phyloP scores from a whole-genome alignment of 2,888 invertebrate species.

The Rhynchonema sp. region DNA sequence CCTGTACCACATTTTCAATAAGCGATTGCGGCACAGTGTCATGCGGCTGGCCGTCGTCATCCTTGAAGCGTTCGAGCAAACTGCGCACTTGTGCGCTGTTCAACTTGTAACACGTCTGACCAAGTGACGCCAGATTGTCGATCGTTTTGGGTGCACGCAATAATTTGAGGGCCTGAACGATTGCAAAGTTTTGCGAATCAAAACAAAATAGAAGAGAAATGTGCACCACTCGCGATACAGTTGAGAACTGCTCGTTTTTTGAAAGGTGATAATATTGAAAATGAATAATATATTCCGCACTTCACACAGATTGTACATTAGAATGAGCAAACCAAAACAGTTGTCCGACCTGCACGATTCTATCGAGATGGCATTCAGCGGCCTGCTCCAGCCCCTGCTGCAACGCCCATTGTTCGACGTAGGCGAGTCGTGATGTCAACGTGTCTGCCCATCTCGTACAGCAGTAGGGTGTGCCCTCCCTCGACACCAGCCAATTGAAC shows the following conservation, averaged over 20 bases:
- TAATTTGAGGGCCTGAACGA: constrained; percentile 58
- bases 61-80: constrained; percentile 31
- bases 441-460: constrained; percentile 2
- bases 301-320: too few relatives aligned
- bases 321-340: too few relatives aligned
- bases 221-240: too few relatives aligned
- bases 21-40: constrained; percentile 42
- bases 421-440: constrained; percentile 40
- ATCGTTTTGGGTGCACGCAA: constrained; percentile 59
- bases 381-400: constrained; percentile 89
- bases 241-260: too few relatives aligned
- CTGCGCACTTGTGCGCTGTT: constrained; percentile 79
- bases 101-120: constrained; percentile 81
- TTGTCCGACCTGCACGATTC: constrained; percentile 41
- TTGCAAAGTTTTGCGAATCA: too few relatives aligned
- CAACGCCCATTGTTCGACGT: constrained; percentile 85
- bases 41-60: too few relatives aligned
- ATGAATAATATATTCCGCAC: too few relatives aligned
- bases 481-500: constrained; percentile 48
- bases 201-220: too few relatives aligned
- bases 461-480: constrained; percentile 14
- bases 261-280: too few relatives aligned
- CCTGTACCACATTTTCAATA: constrained; percentile 42
- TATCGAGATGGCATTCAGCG: constrained; percentile 91
- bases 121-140: constrained; percentile 69